Conservation (phyloP, 1,140 invertebrate genomes). For the Sminthurinus signatus region DNA sequence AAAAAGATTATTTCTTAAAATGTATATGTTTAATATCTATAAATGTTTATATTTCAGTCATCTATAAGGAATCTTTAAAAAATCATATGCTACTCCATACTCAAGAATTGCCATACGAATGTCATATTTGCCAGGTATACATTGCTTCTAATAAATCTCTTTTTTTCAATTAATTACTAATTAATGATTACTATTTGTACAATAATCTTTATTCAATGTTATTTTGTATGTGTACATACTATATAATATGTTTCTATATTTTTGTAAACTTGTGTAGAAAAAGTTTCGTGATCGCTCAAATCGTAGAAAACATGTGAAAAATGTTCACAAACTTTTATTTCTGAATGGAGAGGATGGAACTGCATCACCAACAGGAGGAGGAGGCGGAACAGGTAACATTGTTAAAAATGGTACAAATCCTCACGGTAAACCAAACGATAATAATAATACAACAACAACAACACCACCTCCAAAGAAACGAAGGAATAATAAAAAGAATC, state of each 20-base stretch:
- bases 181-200: not conserved
- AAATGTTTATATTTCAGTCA: too few relatives aligned
- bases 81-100: conserved; percentile 40
- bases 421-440: too few relatives aligned
- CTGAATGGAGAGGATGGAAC: conserved; percentile 15
- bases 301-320: conserved; percentile 39
- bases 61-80: conserved; percentile 40
- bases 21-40: too few relatives aligned
- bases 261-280: too few relatives aligned
- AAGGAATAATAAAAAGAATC: conserved; percentile 14
- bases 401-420: too few relatives aligned
- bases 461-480: conserved; percentile 5
- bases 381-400: too few relatives aligned
- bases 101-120: conserved; percentile 36
- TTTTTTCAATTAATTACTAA: not conserved
- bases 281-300: conserved; percentile 40
- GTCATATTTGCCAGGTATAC: conserved; percentile 39
- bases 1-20: too few relatives aligned
- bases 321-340: conserved; percentile 39
- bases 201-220: not conserved
- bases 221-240: too few relatives aligned
- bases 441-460: not conserved
- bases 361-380: not conserved
- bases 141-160: too few relatives aligned
- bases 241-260: too few relatives aligned